Percentiles rank a stretch among this genome's conserved stretches.
These are phyloP conservation scores for Campoplex capitator DNA, from an alignment of 2,888 invertebrate genomes.

Conservation along the genomic window DNA sequence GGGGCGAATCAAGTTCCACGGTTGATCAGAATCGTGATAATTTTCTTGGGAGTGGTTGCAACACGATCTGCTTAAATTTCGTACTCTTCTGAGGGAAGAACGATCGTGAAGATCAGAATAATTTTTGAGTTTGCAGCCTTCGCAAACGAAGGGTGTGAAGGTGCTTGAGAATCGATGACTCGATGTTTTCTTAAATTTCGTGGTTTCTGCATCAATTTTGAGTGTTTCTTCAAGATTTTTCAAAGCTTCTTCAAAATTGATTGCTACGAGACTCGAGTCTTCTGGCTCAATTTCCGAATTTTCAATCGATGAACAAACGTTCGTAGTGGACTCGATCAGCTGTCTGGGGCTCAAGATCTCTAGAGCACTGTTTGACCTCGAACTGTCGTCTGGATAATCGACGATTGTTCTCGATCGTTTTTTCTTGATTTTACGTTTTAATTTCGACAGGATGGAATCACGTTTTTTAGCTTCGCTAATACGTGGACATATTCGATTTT, in stretches of 20 bases:
- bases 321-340: constrained; percentile 66
- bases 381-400: constrained; percentile 18
- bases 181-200: neutral
- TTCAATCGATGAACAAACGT: constrained; percentile 60
- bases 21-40: constrained; percentile 5
- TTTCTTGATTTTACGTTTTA: constrained; percentile 51
- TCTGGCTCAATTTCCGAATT: constrained; percentile 43
- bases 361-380: constrained; percentile 49
- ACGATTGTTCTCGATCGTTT: constrained; percentile 24
- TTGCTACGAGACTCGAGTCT: constrained; percentile 6
- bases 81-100: neutral
- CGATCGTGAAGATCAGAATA: constrained; percentile 10
- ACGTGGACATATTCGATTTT: neutral
- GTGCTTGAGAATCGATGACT: constrained; percentile 38
- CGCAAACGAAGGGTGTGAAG: constrained; percentile 52
- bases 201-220: constrained; percentile 21
- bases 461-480: constrained; percentile 26
- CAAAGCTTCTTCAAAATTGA: constrained; percentile 64
- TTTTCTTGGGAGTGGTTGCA: neutral
- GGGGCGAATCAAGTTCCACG: constrained; percentile 30
- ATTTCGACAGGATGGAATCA: constrained; percentile 45
- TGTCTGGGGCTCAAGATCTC: constrained; percentile 68
- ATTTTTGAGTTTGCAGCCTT: constrained; percentile 57
- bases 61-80: constrained; percentile 9
- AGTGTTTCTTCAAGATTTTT: constrained; percentile 66